A percentile compares a stretch with the other conserved stretches of the same genome.
Conservation (phyloP, 2,797 vertebrate species). For the Cirrhinus molitorella region DNA sequence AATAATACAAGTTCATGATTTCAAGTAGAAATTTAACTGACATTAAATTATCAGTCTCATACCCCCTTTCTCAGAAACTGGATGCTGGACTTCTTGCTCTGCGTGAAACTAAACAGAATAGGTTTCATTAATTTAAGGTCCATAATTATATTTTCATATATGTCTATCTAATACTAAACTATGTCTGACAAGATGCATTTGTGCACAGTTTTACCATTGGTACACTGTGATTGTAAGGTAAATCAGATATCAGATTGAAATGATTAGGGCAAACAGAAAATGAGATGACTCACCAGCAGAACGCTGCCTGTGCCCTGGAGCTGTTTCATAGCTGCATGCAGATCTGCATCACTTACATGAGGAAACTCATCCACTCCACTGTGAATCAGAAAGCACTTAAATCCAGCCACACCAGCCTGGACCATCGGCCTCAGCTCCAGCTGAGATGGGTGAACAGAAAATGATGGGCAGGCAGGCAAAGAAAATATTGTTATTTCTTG, state of each 20-base stretch:
- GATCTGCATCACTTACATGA: slow-evolving; percentile 77
- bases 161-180: neutral
- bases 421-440: slow-evolving; percentile 81
- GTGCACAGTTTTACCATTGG: slow-evolving; percentile 1
- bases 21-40: neutral
- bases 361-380: slow-evolving; percentile 87
- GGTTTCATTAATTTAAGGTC: neutral
- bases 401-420: slow-evolving; percentile 82
- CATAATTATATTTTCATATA: neutral
- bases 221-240: neutral
- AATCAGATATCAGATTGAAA: neutral
- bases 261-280: neutral
- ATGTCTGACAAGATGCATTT: slow-evolving; percentile 1
- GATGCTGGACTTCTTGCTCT: slow-evolving; percentile 74
- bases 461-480: neutral
- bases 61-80: slow-evolving; percentile 64
- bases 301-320: slow-evolving; percentile 82
- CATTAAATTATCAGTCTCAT: slow-evolving; percentile 29
- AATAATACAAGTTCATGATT: neutral
- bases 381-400: slow-evolving; percentile 87
- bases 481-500: neutral
- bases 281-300: slow-evolving; percentile 77
- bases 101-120: slow-evolving; percentile 81
- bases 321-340: slow-evolving; percentile 82
- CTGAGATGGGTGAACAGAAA: slow-evolving; percentile 62